These are phyloP conservation scores for Germaria angustata DNA, from an alignment of 2,888 invertebrate genomes.

Conservation along the genomic window DNA sequence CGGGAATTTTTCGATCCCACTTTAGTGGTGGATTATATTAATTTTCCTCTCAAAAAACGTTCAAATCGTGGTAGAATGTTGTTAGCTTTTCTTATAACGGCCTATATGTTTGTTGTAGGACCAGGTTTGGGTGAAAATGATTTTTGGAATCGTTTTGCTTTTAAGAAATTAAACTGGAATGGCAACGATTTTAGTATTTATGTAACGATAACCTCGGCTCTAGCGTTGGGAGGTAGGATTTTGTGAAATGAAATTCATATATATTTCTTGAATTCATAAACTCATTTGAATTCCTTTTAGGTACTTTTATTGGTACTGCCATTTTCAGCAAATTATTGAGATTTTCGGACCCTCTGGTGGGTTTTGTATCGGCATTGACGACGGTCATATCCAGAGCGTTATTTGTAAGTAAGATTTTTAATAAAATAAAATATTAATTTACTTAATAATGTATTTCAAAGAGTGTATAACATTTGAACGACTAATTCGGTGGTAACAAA, in stretches of 20 bases:
- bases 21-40: conserved; percentile 76
- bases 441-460: too few species aligned
- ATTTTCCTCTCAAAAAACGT: conserved; percentile 76
- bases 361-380: conserved; percentile 76
- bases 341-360: conserved; percentile 77
- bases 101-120: conserved; percentile 77
- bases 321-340: conserved; percentile 78
- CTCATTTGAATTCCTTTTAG: too few species aligned
- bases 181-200: conserved; percentile 77
- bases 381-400: conserved; percentile 76
- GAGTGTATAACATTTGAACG: too few species aligned
- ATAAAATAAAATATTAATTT: background rate
- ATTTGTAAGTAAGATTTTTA: conserved; percentile 74
- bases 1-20: conserved; percentile 78
- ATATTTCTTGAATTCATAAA: too few species aligned
- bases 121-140: conserved; percentile 77
- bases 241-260: background rate
- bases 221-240: conserved; percentile 73
- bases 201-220: conserved; percentile 75
- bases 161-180: conserved; percentile 78
- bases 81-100: conserved; percentile 74
- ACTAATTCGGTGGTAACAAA: too few species aligned
- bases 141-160: conserved; percentile 77
- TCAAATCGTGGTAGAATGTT: conserved; percentile 75
- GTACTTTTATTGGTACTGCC: conserved; percentile 79